A percentile compares a stretch with the other conserved stretches of the same genome.
Evolutionary conservation across 2,888 invertebrate genomes (phyloP).

Genomic region (Cephus nigrinus): DNA sequence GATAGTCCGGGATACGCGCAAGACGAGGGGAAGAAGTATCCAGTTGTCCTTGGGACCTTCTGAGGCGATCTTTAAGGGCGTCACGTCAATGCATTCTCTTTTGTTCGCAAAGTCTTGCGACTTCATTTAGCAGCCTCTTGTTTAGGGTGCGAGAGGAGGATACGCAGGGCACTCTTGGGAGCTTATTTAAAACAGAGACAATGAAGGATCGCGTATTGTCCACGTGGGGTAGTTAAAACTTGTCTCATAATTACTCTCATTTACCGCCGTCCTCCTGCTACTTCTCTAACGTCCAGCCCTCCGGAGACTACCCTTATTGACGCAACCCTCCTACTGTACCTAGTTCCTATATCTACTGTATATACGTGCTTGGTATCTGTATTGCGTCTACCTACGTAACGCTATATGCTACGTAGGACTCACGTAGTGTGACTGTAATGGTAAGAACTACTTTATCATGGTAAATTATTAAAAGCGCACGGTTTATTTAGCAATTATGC

Average conservation of each 20-base stretch:
- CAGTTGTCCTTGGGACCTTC: neutral
- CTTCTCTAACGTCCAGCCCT: conserved; percentile 21
- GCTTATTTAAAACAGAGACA: conserved; percentile 61
- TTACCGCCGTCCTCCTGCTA: conserved; percentile 48
- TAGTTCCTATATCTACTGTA: conserved; percentile 1
- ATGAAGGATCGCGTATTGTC: conserved; percentile 64
- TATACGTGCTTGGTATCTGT: neutral
- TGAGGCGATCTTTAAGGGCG: neutral
- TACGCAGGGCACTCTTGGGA: conserved; percentile 45
- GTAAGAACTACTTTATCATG: conserved; percentile 46
- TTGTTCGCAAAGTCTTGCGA: conserved; percentile 22
- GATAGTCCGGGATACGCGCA: neutral
- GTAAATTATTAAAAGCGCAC: conserved; percentile 25
- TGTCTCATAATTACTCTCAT: conserved; percentile 65
- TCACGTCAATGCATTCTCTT: conserved; percentile 25
- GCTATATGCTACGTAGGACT: conserved; percentile 7
- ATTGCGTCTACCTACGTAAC: conserved; percentile 9
- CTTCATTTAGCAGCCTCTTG: neutral
- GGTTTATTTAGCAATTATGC: neutral
- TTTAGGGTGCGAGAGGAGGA: neutral
- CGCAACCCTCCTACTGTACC: conserved; percentile 12
- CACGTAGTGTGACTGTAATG: conserved; percentile 11
- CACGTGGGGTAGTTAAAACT: conserved; percentile 62
- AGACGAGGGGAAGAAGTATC: neutral
- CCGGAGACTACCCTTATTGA: conserved; percentile 24